Evolutionary conservation across 2,797 vertebrate species (phyloP), one percentile per base, ranked within the genome.

Genomic region (Hybognathus amarus): DNA sequence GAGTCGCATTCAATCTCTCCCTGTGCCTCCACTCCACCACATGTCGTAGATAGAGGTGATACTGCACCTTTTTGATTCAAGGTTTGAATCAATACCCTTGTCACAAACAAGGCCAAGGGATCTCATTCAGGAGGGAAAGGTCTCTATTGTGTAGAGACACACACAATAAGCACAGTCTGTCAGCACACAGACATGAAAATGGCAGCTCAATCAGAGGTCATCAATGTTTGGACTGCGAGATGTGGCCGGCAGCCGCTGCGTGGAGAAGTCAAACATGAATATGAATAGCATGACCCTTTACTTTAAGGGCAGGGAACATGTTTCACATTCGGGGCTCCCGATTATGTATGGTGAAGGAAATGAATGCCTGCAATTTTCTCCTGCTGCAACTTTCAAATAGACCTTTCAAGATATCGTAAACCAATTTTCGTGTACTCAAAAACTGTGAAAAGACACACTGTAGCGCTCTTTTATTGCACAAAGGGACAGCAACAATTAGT

Each of bases 21-120:
- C 4, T 24, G 20, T 8, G n/a, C 77, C n/a, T 77, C 30, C 17
- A n/a, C 50, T 50, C 20, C 18, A 38, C 73, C 36, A 70, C 27
- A 83, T 54, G 15, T 70, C 71, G 33, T 77, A 81, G 78, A 80
- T 27, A 81, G 66, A 64, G 67, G 30, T 61, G 38, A 59, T 30
- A 66, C 42, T 76, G 71, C 64, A 77, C 40, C 54, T 83, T 80
- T 86, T 79, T 84, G 71, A 80, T 81, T 68, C 71, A 38, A 64
- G 52, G 30, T 77, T 80, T 84, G 45, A 86, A 86, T 84, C 85
- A 73, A 84, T 84, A 80, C 18, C 77, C 82, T 71, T 80, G 82
- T 80, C 85, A 86, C 56, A 80, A 76, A 79, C 77, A 73, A 77
- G 77, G 77, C 85, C 79, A 83, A 77, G 77, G 22, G 47, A 86